A percentile compares a stretch with the other conserved stretches of the same genome.
These are phyloP conservation scores for Proisotoma minuta DNA, from an alignment of 2,888 invertebrate genomes.

Conservation along the genomic window DNA sequence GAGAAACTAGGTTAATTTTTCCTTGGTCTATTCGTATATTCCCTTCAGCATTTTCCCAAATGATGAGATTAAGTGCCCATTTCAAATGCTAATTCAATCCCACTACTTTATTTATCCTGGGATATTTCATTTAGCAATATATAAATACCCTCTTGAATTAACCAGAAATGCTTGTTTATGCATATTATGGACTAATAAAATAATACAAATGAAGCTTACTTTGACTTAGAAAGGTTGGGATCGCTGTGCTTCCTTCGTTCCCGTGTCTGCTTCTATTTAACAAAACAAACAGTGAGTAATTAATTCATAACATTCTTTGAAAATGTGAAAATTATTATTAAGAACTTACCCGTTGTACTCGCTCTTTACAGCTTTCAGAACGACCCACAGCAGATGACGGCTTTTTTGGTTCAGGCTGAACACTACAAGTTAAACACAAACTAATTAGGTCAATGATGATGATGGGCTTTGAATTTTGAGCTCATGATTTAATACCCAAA, in stretches of 20 bases:
- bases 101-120: too few relatives aligned
- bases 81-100: too few relatives aligned
- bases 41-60: too few relatives aligned
- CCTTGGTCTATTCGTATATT: too few relatives aligned
- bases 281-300: neutral
- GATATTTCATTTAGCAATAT: too few relatives aligned
- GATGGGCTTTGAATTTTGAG: too few relatives aligned
- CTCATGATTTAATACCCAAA: slow-evolving; percentile 26
- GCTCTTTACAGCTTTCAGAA: slow-evolving; percentile 69
- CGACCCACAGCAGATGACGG: slow-evolving; percentile 55
- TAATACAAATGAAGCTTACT: slow-evolving; percentile 46
- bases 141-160: too few relatives aligned
- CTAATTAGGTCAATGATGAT: neutral
- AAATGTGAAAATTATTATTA: neutral
- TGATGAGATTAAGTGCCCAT: too few relatives aligned
- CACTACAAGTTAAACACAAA: slow-evolving; percentile 34
- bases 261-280: slow-evolving; percentile 60
- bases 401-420: slow-evolving; percentile 49
- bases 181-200: neutral
- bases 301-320: neutral
- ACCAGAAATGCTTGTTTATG: too few relatives aligned
- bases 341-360: slow-evolving; percentile 53
- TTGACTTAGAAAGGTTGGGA: slow-evolving; percentile 61
- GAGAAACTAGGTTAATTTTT: too few relatives aligned
- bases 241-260: slow-evolving; percentile 74